These are phyloP conservation scores for Morpho helenor DNA, from an alignment of 2,888 invertebrate genomes.

Conservation along the genomic window DNA sequence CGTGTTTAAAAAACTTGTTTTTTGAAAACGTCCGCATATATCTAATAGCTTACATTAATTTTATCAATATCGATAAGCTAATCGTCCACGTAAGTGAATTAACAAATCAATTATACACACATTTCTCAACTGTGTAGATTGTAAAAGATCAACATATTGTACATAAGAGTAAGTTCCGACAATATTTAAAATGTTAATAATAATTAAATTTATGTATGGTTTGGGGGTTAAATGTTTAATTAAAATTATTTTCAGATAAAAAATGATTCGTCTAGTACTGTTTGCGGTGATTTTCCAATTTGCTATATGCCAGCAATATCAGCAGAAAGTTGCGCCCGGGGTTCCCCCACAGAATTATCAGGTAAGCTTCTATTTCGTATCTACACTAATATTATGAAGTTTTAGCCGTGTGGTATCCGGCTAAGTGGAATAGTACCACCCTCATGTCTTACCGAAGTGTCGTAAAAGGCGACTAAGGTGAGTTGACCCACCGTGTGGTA, in stretches of 20 bases:
- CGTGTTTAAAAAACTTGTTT: slow-evolving; percentile 27
- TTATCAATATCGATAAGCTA: slow-evolving; percentile 26
- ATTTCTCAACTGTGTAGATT: slow-evolving; percentile 28
- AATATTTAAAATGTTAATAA: not conserved
- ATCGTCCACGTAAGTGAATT: slow-evolving; percentile 55
- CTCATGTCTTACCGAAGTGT: too few relatives aligned
- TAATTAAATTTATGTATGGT: not conserved
- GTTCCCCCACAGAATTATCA: slow-evolving; percentile 85
- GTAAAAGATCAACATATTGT: slow-evolving; percentile 24
- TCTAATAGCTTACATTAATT: slow-evolving; percentile 17
- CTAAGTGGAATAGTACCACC: too few relatives aligned
- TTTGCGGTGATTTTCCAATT: slow-evolving; percentile 58
- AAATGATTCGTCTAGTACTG: slow-evolving; percentile 55
- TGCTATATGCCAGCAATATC: slow-evolving; percentile 64
- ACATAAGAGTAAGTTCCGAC: not conserved
- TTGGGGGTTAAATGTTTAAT: not conserved
- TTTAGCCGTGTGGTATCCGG: too few relatives aligned
- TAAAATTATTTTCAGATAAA: slow-evolving; percentile 41
- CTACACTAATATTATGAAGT: too few relatives aligned
- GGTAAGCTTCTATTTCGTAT: slow-evolving; percentile 38
- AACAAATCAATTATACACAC: slow-evolving; percentile 47
- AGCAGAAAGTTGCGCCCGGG: slow-evolving; percentile 88
- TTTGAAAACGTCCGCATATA: slow-evolving; percentile 29
- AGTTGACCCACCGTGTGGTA: too few relatives aligned
- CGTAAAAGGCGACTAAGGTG: too few relatives aligned